Percentiles rank a stretch among this genome's conserved stretches.
Conservation (phyloP, 2,888 invertebrate species). For the Agrotis ipsilon region DNA sequence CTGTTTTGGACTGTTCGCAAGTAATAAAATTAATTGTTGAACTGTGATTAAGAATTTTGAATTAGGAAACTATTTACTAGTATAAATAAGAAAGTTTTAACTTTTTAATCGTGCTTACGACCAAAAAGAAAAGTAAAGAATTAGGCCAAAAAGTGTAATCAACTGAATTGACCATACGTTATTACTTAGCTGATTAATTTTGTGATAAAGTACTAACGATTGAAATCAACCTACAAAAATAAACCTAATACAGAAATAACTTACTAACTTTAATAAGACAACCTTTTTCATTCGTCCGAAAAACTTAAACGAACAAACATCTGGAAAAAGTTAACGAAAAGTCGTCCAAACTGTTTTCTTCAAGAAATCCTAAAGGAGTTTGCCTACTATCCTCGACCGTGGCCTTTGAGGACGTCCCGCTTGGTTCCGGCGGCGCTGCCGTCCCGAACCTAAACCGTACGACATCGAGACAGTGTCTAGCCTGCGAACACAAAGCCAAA, state of each 20-base stretch:
- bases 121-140: neutral
- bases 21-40: neutral
- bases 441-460: conserved; percentile 71
- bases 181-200: conserved; percentile 37
- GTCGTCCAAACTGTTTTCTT: conserved; percentile 4
- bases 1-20: neutral
- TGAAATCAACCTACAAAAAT: conserved; percentile 21
- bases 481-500: conserved; percentile 77
- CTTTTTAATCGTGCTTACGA: neutral
- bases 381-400: conserved; percentile 69
- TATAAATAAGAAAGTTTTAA: neutral
- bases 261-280: neutral
- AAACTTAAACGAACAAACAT: conserved; percentile 19
- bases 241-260: conserved; percentile 8
- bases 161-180: conserved; percentile 28
- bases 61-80: neutral
- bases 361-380: conserved; percentile 50
- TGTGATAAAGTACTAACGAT: conserved; percentile 31
- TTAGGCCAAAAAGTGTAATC: conserved; percentile 10
- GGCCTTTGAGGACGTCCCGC: conserved; percentile 82
- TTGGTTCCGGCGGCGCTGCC: conserved; percentile 79
- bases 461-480: conserved; percentile 79
- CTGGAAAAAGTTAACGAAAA: neutral
- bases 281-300: conserved; percentile 2
- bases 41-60: neutral